Evolutionary conservation across 2,797 vertebrate species (phyloP), one percentile per base, ranked within the genome.

Genomic region (Esox masquinongy): DNA sequence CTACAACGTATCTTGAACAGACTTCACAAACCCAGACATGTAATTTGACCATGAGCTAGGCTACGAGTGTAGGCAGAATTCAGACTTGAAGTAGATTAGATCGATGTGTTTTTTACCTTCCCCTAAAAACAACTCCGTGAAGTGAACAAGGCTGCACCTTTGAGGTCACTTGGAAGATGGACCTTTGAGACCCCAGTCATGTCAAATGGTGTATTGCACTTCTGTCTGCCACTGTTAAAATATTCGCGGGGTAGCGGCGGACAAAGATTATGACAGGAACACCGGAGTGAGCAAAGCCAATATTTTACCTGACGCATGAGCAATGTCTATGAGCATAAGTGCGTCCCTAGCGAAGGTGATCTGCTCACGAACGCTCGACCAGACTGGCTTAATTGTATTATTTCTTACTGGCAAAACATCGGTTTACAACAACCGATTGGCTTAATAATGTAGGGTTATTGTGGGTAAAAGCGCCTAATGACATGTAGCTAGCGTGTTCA

Each of bases 321-420:
- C n/a, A 70, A 50, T 80, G 24, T 72, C 63, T 83, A 71, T 74
- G 74, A 74, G 89, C 82, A 84, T 86, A 89, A 87, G 80, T 72
- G 85, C 85, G 73, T 81, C 80, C 69, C 80, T 91, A 91, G 92
- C 88, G 89, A 88, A 88, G 79, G 77, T 78, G 81, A 88, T 86
- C 85, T 79, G 79, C 82, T 85, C 78, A 77, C 74, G 78, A 79
- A 79, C 80, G 84, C 87, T 82, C 81, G 82, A 85, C 71, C 90
- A 89, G 56, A 66, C 74, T 68, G 29, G 51, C 81, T 81, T 90
- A 91, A 92, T 94, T 91, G 89, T 78, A 72, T 84, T 83, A 88
- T 92, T 91, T 87, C 85, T 91, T 77, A 87, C 73, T 61, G 34
- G 81, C 84, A 77, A 82, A 39, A 84, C 85, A 80, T 84, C 83